Percentiles rank a stretch among this genome's conserved stretches.
Conservation (phyloP, 2,797 vertebrate genomes). For the Halcyon chelicuti region DNA sequence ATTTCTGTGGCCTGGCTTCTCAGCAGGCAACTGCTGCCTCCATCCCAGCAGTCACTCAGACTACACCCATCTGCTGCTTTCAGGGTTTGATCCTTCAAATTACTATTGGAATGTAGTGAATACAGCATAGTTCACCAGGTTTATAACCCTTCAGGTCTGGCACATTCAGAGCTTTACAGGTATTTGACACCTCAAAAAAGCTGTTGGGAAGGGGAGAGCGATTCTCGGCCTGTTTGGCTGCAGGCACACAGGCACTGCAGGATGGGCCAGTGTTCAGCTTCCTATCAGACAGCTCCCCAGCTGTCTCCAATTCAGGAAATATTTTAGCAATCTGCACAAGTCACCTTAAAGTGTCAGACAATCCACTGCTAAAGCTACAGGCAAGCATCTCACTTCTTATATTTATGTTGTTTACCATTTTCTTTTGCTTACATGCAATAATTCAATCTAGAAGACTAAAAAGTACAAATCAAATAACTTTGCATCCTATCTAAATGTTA, state of each 20-base stretch:
- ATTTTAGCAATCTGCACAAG: neutral
- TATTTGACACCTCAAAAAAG: neutral
- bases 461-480: neutral
- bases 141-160: neutral
- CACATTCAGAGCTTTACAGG: neutral
- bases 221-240: neutral
- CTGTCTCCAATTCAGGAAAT: neutral
- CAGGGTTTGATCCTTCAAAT: neutral
- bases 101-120: neutral
- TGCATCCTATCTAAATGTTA: neutral
- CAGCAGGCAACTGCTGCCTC: neutral
- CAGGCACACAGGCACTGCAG: neutral
- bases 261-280: neutral
- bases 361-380: neutral
- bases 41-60: neutral
- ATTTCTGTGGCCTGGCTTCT: neutral
- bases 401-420: neutral
- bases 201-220: neutral
- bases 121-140: neutral
- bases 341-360: neutral
- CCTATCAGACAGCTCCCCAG: neutral
- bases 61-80: neutral
- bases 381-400: neutral
- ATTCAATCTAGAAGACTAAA: neutral
- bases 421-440: neutral